Evolutionary conservation across 2,888 invertebrate species (phyloP), one percentile per base, ranked within the genome.

Genomic region (Lamellibrachia satsuma): DNA sequence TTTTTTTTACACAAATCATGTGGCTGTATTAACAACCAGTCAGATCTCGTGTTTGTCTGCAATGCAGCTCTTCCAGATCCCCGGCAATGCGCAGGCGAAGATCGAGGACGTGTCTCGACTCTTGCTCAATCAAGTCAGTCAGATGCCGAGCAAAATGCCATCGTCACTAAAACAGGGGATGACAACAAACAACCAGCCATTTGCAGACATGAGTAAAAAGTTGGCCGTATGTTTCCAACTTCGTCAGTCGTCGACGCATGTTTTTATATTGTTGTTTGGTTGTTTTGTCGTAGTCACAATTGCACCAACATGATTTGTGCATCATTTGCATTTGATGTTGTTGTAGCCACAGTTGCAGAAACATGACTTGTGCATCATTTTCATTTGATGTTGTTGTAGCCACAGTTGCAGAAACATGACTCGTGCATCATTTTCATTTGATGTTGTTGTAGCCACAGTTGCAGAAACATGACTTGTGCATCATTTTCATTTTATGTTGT

Each of bases 21-120:
- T 22, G 75, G 15, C 75, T 75, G 75, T 75, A 4, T 75, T 75
- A 75, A 75, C 22, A 75, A 15, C 75, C 75, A 75, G n/a, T 75
- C 75, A 75, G 6, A 75, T 75, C 6, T 22, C 22, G 6, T n/a
- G 75, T 75, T 75, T 75, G 75, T 75, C 75, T 75, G 6, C 75
- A 6, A 15, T 95, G 93, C 95, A 96, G 96, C 95, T 96, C 57
- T 94, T 96, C 93, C 95, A 96, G 92, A 94, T 96, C 91, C 96
- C 96, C 92, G 95, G 96, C 93, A 96, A 96, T 94, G 96, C 96
- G 91, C 96, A 99, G 96, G 99, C 99, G 9, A 99, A 99, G 97
- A 99, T 99, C 94, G 99, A 99, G 97, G 99, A 99, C 96, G 99
- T 99, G 98, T 99, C 99, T 92, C 98, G 99, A 95, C 97, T 99